These are phyloP conservation scores for Salvelinus sp. DNA, from an alignment of 2,113 vertebrate species.

Conservation along the genomic window DNA sequence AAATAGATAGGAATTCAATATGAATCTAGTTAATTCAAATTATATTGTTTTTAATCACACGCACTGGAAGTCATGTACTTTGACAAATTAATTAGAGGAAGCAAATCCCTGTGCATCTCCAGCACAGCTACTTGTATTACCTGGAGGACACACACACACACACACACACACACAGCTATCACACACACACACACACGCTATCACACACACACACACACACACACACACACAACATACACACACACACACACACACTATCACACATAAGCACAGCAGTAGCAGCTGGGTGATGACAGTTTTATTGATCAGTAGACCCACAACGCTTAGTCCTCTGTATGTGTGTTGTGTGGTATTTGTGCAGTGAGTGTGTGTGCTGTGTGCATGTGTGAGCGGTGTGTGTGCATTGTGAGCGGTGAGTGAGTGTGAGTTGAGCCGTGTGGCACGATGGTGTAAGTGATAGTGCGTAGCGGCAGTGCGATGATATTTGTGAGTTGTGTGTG, in stretches of 20 bases:
- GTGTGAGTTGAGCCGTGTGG: no score
- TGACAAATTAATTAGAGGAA: conserved; percentile 78
- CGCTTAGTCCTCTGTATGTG: no score
- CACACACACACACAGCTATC: conserved; percentile 22
- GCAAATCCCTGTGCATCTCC: conserved; percentile 70
- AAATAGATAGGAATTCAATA: conserved; percentile 71
- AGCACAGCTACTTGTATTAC: conserved; percentile 57
- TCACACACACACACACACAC: neutral
- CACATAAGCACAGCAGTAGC: no score
- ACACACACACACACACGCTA: neutral
- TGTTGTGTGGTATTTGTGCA: no score
- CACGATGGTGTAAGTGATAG: no score
- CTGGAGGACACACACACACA: conserved; percentile 49
- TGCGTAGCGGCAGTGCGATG: no score
- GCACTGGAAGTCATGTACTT: conserved; percentile 55
- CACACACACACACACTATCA: no score
- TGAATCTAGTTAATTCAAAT: conserved; percentile 75
- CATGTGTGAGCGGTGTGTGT: no score
- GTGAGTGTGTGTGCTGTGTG: no score
- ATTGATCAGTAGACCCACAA: no score
- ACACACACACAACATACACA: neutral
- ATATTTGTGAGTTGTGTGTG: no score
- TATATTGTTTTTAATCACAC: conserved; percentile 78
- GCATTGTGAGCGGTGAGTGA: neutral
- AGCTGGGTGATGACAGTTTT: no score